Base-by-base conservation (phyloP, 2,888 invertebrate genomes). In the Drosophila testacea region DNA sequence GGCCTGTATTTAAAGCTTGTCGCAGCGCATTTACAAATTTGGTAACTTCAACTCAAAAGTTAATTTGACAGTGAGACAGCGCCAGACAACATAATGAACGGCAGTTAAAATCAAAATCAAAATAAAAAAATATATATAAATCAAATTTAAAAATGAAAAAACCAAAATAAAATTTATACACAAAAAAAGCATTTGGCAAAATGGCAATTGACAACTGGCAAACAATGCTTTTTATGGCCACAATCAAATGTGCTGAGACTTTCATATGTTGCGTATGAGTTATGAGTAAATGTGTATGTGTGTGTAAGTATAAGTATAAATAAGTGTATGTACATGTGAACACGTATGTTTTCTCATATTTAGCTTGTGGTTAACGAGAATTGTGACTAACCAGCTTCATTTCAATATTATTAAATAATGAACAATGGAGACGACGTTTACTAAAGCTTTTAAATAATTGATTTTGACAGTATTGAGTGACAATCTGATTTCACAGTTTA, bases 151-250 rank as follows among this genome's bases (percentile, higher is more conserved):
- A 42, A 63, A 57, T 6, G 32, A 32, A 16, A 30, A 11, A 42
- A 41, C 2, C 41, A 16, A 44, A 41, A 69, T 55, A 61, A 28
- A 56, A 75, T 39, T 44, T 34, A 52, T 39, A 28, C 27, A 38
- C 36, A 62, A 55, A 55, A 70, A 69, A 51, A 67, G 57, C 61
- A 73, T 68, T 69, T 70, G 59, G 69, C 64, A 67, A 86, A 76
- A 79, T 77, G 71, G 67, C 73, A 88, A 67, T 72, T 86, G 77
- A 66, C 82, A 80, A 77, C 73, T 77, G 52, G 69, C 68, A 79
- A 80, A 79, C 79, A 87, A 85, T 66, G 86, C 88, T 88, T 72
- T 84, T 87, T 85, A 84, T 88, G 88, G 85, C 73, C 70, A 89
- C 61, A 83, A 81, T 75, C 72, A 71, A 77, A 62, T 68, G 63